Percentiles rank a stretch among this genome's conserved stretches.
Evolutionary conservation across 2,888 invertebrate species (phyloP).

Genomic region (Sabellastarte sp.): DNA sequence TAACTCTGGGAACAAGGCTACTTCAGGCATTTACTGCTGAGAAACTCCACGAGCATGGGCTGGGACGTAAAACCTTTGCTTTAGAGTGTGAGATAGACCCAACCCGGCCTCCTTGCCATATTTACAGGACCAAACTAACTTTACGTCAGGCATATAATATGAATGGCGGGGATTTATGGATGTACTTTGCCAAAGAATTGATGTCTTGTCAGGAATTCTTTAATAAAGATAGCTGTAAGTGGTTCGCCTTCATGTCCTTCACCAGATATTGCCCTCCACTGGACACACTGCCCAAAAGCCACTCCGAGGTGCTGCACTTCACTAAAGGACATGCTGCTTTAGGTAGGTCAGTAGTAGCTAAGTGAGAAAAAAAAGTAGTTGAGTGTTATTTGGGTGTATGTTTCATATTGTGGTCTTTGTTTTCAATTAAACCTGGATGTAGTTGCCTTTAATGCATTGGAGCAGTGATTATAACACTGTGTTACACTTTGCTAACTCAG

Average conservation of each 20-base stretch:
- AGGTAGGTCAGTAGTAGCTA: no score
- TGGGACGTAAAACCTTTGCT: slow-evolving; percentile 78
- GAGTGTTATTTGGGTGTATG: no score
- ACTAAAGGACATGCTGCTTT: slow-evolving; percentile 79
- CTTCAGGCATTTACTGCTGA: slow-evolving; percentile 85
- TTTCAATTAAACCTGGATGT: no score
- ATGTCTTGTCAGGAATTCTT: slow-evolving; percentile 64
- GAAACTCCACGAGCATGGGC: slow-evolving; percentile 77
- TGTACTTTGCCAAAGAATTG: slow-evolving; percentile 79
- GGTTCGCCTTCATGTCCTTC: slow-evolving; percentile 84
- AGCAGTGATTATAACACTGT: no score
- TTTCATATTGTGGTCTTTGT: no score
- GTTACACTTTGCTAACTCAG: no score
- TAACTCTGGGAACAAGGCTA: slow-evolving; percentile 73
- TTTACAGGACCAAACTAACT: slow-evolving; percentile 41
- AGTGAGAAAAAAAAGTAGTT: no score
- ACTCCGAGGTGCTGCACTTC: slow-evolving; percentile 55
- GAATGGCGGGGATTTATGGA: slow-evolving; percentile 78
- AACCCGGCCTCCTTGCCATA: slow-evolving; percentile 66
- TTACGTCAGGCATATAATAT: neutral
- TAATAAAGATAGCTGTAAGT: slow-evolving; percentile 70
- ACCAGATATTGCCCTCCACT: slow-evolving; percentile 63
- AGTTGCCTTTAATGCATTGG: no score
- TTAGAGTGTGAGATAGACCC: slow-evolving; percentile 69
- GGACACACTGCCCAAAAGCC: slow-evolving; percentile 63